Evolutionary conservation across 2,888 invertebrate species (phyloP).

Genomic region (Luperina testacea): DNA sequence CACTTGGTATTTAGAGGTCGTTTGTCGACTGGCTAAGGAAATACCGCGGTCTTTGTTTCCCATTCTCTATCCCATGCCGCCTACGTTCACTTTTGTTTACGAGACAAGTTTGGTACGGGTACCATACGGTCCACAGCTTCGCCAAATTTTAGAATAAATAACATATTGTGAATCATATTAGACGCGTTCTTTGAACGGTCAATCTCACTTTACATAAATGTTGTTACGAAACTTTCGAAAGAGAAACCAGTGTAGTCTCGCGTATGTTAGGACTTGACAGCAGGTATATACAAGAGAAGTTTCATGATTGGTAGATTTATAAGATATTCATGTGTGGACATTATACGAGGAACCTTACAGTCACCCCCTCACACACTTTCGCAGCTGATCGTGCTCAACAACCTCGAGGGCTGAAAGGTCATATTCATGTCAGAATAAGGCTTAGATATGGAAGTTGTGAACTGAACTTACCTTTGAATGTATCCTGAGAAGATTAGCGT

Average conservation of each 20-base stretch:
- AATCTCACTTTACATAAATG: conserved; percentile 68
- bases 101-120: conserved; percentile 47
- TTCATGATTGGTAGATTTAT: background rate
- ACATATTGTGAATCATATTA: conserved; percentile 60
- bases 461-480: conserved; percentile 70
- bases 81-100: conserved; percentile 89
- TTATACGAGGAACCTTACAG: conserved; percentile 67
- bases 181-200: conserved; percentile 48
- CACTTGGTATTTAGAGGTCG: conserved; percentile 72
- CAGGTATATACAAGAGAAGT: conserved; percentile 1
- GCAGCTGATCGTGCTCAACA: conserved; percentile 80
- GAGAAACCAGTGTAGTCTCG: conserved; percentile 73
- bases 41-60: conserved; percentile 78
- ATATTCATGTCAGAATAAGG: conserved; percentile 30
- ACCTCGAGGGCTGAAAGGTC: conserved; percentile 72
- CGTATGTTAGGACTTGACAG: conserved; percentile 8
- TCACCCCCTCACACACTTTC: conserved; percentile 77
- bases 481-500: conserved; percentile 58
- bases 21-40: conserved; percentile 69
- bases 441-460: conserved; percentile 4
- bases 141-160: conserved; percentile 63
- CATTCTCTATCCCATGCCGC: conserved; percentile 78
- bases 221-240: conserved; percentile 81
- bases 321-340: conserved; percentile 16
- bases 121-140: conserved; percentile 42